phyloP scores from a whole-genome alignment of 2,113 vertebrate species.

The Patagioenas fasciata region DNA sequence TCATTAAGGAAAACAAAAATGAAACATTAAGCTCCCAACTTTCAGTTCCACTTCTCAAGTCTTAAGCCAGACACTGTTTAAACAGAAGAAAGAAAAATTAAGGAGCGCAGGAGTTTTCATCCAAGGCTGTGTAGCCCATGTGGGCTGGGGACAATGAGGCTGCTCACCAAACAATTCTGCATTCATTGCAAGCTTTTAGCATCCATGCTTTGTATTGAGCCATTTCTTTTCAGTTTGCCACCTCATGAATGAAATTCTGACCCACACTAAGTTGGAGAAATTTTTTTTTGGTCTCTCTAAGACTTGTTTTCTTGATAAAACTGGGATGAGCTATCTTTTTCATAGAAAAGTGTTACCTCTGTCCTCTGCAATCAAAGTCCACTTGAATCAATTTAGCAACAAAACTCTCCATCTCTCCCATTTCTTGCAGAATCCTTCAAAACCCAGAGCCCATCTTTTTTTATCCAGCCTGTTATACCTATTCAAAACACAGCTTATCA shows the following conservation, averaged over 20 bases:
- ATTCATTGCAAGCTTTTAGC: background rate
- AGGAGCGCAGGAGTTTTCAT: background rate
- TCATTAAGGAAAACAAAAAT: background rate
- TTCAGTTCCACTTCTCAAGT: background rate
- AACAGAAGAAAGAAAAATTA: background rate
- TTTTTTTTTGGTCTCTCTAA: background rate
- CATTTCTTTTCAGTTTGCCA: background rate
- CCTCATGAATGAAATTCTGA: background rate
- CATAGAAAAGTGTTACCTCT: background rate
- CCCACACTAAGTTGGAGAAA: background rate
- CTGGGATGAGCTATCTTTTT: background rate
- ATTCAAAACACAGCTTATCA: background rate
- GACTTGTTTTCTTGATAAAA: background rate
- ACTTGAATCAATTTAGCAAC: background rate
- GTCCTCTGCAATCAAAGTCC: background rate
- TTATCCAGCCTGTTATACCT: background rate
- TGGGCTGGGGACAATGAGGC: background rate
- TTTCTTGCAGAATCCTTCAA: background rate
- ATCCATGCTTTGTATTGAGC: background rate
- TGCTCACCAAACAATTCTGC: background rate
- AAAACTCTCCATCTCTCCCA: background rate
- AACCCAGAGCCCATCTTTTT: background rate
- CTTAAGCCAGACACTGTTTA: background rate
- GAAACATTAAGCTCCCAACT: background rate
- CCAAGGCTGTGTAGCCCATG: background rate